A percentile compares a stretch with the other conserved stretches of the same genome.
Evolutionary conservation across 2,113 vertebrate species (phyloP).

Genomic region (Lepisosteus oculatus): DNA sequence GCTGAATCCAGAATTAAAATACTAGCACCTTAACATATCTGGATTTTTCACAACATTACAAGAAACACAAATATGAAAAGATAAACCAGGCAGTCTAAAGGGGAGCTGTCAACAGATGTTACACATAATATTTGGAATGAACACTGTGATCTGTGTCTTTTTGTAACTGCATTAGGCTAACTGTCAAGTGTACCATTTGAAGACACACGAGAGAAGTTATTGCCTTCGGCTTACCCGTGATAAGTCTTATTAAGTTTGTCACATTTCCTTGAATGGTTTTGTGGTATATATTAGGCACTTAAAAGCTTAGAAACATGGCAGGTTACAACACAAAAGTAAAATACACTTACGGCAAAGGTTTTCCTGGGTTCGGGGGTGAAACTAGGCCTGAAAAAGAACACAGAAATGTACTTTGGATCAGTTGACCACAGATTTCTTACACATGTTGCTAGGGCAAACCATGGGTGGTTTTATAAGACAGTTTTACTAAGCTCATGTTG

Average conservation of each 20-base stretch:
- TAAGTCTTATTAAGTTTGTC: constrained; percentile 16
- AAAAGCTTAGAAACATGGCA: constrained; percentile 34
- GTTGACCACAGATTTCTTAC: constrained; percentile 46
- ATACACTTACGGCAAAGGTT: constrained; percentile 81
- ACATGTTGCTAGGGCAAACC: constrained; percentile 34
- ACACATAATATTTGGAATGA: background rate
- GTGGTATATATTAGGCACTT: constrained; percentile 34
- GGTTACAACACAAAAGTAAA: constrained; percentile 22
- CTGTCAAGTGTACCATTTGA: background rate
- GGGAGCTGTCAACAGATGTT: background rate
- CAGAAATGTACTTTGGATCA: constrained; percentile 47
- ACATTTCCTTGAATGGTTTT: constrained; percentile 27
- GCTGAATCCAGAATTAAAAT: too few relatives aligned
- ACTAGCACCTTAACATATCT: too few relatives aligned
- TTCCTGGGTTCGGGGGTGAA: constrained; percentile 84
- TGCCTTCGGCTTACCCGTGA: constrained; percentile 11
- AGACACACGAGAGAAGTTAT: background rate
- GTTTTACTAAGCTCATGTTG: background rate
- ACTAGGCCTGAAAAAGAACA: constrained; percentile 80
- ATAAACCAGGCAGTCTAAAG: constrained; percentile 1
- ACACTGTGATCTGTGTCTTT: background rate
- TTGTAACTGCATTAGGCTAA: background rate
- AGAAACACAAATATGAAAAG: constrained; percentile 1
- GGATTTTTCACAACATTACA: background rate
- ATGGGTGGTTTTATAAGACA: constrained; percentile 2